A percentile compares a stretch with the other conserved stretches of the same genome.
Conservation (phyloP, 2,113 vertebrate genomes). For the Mungos mungo region DNA sequence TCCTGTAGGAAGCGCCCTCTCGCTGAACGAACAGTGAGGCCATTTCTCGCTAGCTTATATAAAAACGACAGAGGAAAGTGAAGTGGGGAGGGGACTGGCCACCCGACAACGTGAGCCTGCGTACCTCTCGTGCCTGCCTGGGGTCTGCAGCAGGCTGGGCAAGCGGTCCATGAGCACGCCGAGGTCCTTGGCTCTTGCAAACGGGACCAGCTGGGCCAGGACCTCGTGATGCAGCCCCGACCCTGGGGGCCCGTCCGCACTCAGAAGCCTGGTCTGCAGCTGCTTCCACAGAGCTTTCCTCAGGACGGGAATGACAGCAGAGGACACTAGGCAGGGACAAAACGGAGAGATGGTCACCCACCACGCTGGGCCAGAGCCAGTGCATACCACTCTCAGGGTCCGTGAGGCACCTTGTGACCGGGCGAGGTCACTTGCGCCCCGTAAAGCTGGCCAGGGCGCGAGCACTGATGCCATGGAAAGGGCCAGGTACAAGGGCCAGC, state of each 20-base stretch:
- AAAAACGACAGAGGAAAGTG: not conserved
- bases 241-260: fast-evolving
- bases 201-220: slow-evolving; percentile 86
- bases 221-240: slow-evolving; percentile 76
- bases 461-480: not conserved
- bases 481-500: fast-evolving
- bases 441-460: fast-evolving
- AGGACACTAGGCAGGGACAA: slow-evolving; percentile 83
- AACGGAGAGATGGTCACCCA: fast-evolving
- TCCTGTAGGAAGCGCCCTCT: not conserved
- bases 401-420: fast-evolving
- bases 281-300: slow-evolving; percentile 86
- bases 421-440: not conserved
- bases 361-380: fast-evolving
- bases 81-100: fast-evolving
- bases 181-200: slow-evolving; percentile 81
- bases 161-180: slow-evolving; percentile 81
- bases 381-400: fast-evolving
- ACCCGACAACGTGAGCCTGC: fast-evolving
- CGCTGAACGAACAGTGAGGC: fast-evolving
- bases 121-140: slow-evolving; percentile 86
- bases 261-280: slow-evolving; percentile 82
- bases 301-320: slow-evolving; percentile 81
- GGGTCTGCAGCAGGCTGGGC: slow-evolving; percentile 84
- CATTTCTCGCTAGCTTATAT: fast-evolving